Evolutionary conservation across 2,113 vertebrate genomes (phyloP), one percentile per base, ranked within the genome.

Genomic region (Jacana jacana): DNA sequence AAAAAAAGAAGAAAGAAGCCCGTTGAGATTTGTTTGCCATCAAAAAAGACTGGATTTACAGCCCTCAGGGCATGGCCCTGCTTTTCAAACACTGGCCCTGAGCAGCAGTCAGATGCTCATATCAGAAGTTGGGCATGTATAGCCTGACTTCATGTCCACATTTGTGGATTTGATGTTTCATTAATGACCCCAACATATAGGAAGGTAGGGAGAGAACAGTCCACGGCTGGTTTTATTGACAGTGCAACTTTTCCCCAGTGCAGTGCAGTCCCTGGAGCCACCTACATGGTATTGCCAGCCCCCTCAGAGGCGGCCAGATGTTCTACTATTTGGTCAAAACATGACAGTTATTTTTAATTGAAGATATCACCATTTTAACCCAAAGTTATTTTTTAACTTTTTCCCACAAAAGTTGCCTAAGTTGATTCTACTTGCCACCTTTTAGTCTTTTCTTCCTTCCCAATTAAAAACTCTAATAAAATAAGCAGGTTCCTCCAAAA

Each of bases 11-110:
- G 12, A 75, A 72, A 61, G 35, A 69, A 89, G 57, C 66, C 88
- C 79, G 1, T 81, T 89, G 96, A 93, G 64, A 77, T 95, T 95
- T 93, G 79, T 96, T 91, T 95, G 86, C 93, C 35, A 51, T 94
- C 91, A 88, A 91, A 93, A 87, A 93, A 86, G 95, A 96, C 94
- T 93, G 73, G 86, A 96, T 96, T 96, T 93, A 95, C 76, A 95
- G 60, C 86, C 60, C 82, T 95, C 86, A 83, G 79, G 82, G 96
- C 76, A 64, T 4, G 57, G 68, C 81, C 85, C 46, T 51, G 35
- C 88, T 97, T 88, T 90, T 93, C 88, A 93, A 94, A 90, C 64
- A 68, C 35, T 37, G 35, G 24, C 90, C 69, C 68, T 69, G 55
- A 58, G 77, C 82, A 86, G 93, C 31, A 78, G 40, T 78, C 1